Evolutionary conservation across 2,113 vertebrate species (phyloP), one percentile per base, ranked within the genome.

Genomic region (Clarias batrachus): DNA sequence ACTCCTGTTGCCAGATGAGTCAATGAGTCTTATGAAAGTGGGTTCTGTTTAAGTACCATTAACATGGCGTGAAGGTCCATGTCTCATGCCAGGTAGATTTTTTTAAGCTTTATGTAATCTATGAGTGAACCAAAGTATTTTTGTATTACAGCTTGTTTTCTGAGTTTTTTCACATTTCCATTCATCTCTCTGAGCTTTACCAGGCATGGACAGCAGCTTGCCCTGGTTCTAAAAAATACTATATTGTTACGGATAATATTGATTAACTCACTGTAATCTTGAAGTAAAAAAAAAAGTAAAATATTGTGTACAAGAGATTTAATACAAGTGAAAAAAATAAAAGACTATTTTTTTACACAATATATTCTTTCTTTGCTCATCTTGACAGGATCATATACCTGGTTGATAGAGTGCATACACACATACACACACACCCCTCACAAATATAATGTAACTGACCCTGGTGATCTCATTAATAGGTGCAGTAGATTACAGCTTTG

Each of bases 401-500:
- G 57, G 48, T 48, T 48, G 6, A 48, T 48, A 48, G 7, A 48
- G 48, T 41, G 41, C 41, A 41, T 6, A 41, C 41, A 41, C 37
- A 41, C 41, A 6, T 5, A 48, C 48, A 48, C 48, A 7, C 23
- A 11, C 10, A 23, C n/a, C 48, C 10, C 57, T 4, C 81, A 6
- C 30, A 62, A 33, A 33, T 19, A 13, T 12, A 2, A 16, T 79
- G 23, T 63, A 71, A 54, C 82, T 87, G 81, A 88, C 80, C 89
- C 86, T 87, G 70, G 82, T 85, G 84, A 79, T 70, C 85, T 88
- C 73, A 66, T 86, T 21, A 62, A 37, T 52, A n/a, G 25, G 27
- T 73, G 71, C 57, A 87, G 90, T 89, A 90, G 90, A 93, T 93
- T 92, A 91, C 25, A 90, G 89, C 73, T 86, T 80, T 2, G 78